Evolutionary conservation across 2,113 vertebrate genomes (phyloP), one percentile per base, ranked within the genome.

Genomic region (Poecilia latipinna): DNA sequence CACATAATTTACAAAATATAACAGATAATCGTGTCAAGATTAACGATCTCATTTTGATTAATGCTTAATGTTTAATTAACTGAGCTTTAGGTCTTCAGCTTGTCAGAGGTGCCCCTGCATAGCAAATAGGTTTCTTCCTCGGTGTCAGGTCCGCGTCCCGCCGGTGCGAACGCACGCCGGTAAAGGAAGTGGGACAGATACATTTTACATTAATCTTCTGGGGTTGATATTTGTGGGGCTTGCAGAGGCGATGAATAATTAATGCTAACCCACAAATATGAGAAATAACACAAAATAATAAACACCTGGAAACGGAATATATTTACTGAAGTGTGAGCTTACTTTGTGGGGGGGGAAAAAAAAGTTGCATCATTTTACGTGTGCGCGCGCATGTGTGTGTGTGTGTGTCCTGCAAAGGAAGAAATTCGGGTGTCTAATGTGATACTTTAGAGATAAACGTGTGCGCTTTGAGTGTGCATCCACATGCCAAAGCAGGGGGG

Each of bases 41-140:
- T 89, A 90, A 90, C 63, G 54, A 86, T 88, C 88, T 84, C 70
- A 74, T 83, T 87, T 90, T 92, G 91, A 92, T 91, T 88, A 88
- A 92, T 86, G 88, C 75, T 29, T 80, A 85, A 83, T 90, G 91
- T 91, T 90, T 92, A 90, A 93, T 92, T 91, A 92, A 92, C 88
- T 92, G 74, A 72, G 82, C 81, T 82, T 85, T 80, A 68, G 83
- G 74, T 88, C 81, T 74, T 51, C 13, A 12, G 61, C 72, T 77
- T 57, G 81, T 73, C 72, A n/a, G 84, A 60, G 57, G 66, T 54
- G 75, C 61, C 44, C n/a, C 86, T 83, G 89, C 84, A 88, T 88
- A 80, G 82, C 78, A 92, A 90, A 86, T 24, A 87, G 87, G 76
- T 68, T 69, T 35, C 71, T 51, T 17, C 17, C 70, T 70, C 63